Conservation (phyloP, 53 echinoderm and acorn worm genomes). For the Arbacia lixula region DNA sequence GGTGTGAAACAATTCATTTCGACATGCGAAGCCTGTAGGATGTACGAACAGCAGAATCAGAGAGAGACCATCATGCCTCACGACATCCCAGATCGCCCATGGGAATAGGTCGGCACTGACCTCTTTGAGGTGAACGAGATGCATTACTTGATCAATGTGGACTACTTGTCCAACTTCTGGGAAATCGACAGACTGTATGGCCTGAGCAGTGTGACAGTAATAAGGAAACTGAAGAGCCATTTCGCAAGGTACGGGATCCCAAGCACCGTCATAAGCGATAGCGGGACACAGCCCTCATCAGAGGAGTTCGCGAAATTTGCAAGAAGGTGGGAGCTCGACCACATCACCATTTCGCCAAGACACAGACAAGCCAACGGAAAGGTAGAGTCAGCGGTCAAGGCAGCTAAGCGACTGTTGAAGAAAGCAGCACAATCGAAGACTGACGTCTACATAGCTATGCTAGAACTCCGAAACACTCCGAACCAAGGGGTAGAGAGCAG, state of each 20-base stretch:
- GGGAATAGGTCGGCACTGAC: background rate
- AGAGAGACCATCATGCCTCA: conserved; percentile 30
- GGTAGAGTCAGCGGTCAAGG: conserved; percentile 56
- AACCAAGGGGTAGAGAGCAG: conserved; percentile 26
- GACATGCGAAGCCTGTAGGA: conserved; percentile 46
- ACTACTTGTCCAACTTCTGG: conserved; percentile 8
- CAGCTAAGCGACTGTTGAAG: conserved; percentile 53
- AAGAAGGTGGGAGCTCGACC: conserved; percentile 52
- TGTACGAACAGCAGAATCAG: conserved; percentile 41
- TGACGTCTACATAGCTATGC: conserved; percentile 10
- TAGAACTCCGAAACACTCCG: conserved; percentile 41
- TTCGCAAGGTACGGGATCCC: conserved; percentile 47
- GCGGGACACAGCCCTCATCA: conserved; percentile 37
- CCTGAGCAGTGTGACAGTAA: background rate
- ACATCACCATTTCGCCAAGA: conserved; percentile 33
- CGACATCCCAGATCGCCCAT: conserved; percentile 47
- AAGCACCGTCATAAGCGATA: conserved; percentile 42
- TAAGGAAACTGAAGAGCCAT: conserved; percentile 3
- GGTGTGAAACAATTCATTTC: conserved; percentile 38
- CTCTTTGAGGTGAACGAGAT: background rate
- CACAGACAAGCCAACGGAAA: conserved; percentile 57
- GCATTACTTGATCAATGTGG: background rate
- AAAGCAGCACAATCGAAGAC: background rate
- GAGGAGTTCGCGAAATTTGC: conserved; percentile 47
- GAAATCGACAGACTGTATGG: conserved; percentile 10